Conservation (phyloP, 2,888 invertebrate species). For the Branchipolynoe longqiensis region DNA sequence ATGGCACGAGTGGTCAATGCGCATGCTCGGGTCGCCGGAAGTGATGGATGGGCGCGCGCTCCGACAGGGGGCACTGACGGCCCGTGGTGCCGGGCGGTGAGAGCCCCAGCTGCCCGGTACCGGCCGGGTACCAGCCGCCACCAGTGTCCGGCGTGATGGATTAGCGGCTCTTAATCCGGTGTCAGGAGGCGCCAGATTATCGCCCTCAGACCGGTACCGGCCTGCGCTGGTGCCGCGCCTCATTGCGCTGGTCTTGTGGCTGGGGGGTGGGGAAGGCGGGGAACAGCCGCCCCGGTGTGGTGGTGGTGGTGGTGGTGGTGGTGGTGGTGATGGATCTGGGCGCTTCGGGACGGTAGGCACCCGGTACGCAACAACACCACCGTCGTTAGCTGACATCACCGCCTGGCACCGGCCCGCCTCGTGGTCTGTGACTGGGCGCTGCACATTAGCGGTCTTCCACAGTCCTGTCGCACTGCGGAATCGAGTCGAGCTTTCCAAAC, state of each 20-base stretch:
- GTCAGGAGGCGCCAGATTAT: conserved; percentile 52
- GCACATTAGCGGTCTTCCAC: too few relatives aligned
- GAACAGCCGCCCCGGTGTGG: not conserved
- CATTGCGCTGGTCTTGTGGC: too few relatives aligned
- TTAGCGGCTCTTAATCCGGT: conserved; percentile 20
- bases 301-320: not conserved
- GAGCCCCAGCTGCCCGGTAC: conserved; percentile 14
- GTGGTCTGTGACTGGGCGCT: too few relatives aligned
- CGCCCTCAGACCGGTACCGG: not conserved
- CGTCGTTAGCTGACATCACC: too few relatives aligned
- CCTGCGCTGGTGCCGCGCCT: too few relatives aligned
- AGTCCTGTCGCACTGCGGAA: too few relatives aligned
- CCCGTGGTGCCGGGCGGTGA: not conserved
- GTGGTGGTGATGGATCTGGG: conserved; percentile 28
- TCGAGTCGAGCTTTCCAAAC: too few relatives aligned
- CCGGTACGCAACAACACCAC: too few relatives aligned
- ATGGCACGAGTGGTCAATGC: conserved; percentile 5
- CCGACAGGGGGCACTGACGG: not conserved
- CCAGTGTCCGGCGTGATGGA: conserved; percentile 23
- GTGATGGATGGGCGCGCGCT: conserved; percentile 16
- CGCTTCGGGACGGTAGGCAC: too few relatives aligned
- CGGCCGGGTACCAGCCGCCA: conserved; percentile 6
- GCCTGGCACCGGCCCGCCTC: too few relatives aligned
- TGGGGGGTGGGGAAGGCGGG: too few relatives aligned
- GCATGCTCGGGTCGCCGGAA: not conserved